Evolutionary conservation across 2,888 invertebrate species (phyloP), one percentile per base, ranked within the genome.

Genomic region (Arge pagana): DNA sequence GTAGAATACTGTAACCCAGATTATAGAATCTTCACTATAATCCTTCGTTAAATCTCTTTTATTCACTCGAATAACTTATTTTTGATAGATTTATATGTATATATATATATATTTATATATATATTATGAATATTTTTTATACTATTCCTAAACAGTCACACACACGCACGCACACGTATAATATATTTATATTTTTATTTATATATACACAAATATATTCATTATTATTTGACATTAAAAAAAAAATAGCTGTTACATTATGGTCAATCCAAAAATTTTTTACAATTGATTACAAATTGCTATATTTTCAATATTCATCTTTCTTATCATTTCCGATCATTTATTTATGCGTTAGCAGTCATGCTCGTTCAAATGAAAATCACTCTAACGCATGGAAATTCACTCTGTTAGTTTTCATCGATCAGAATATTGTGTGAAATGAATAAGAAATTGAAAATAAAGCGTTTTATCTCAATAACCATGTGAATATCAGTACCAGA

Each of bases 1-100:
- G 42, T 64, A 61, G 61, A 65, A 65, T 65, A 64, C 63, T 62
- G 61, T 65, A 62, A 30, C 50, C 43, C 15, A 57, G 54, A 62
- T 60, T 61, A 58, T 55, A 42, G 53, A 19, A 8, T 4, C 7
- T 16, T 13, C 8, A 13, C 11, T 41, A 52, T 54, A 55, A 53
- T 50, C 55, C 30, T 41, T 53, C 48, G 39, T 40, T 51, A 49
- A 55, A 53, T 37, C 42, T 21, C 16, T 13, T 19, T 40, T 43
- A 11, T 24, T 18, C 13, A 43, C 26, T 42, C 39, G 45, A 50
- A 50, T 41, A 36, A 53, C 8, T 19, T 50, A 40, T 18, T 16
- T 50, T 18, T 37, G 7, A 11, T 37, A 37, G 52, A 50, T 60
- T 56, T 57, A 56, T 56, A 61, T 58, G 56, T 54, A 57, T 53